Percentiles rank a stretch among this genome's conserved stretches.
Conservation (phyloP, 1,140 invertebrate genomes). For the Halesus radiatus region DNA sequence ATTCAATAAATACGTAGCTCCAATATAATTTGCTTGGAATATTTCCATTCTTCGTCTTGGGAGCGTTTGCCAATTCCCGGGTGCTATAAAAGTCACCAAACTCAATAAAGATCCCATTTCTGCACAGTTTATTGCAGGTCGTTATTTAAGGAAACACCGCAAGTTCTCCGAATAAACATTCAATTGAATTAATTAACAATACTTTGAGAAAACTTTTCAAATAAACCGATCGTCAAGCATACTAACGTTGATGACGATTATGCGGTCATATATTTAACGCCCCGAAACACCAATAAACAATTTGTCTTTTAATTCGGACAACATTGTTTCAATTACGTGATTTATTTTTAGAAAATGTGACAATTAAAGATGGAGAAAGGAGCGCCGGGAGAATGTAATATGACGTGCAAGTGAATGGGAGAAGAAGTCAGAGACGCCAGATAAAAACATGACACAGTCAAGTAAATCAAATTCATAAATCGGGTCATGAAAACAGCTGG, state of each 20-base stretch:
- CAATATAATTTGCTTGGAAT: neutral
- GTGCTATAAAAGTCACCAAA: neutral
- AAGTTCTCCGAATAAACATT: neutral
- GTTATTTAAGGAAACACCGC: neutral
- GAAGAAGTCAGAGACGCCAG: too few species aligned
- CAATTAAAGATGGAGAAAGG: too few species aligned
- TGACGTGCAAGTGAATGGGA: too few species aligned
- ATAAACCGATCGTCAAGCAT: neutral
- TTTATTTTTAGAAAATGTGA: too few species aligned
- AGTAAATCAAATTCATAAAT: too few species aligned
- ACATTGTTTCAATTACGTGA: neutral
- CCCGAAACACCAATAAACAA: too few species aligned
- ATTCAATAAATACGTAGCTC: neutral
- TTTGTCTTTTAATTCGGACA: neutral
- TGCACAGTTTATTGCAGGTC: constrained; percentile 1
- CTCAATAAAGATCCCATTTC: constrained; percentile 9
- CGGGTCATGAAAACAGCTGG: too few species aligned
- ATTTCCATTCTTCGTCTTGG: neutral
- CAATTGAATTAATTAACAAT: neutral
- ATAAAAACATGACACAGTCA: too few species aligned
- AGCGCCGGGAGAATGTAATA: too few species aligned
- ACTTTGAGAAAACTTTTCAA: too few species aligned
- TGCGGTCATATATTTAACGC: too few species aligned
- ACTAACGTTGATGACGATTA: neutral
- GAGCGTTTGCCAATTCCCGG: neutral